Conservation (phyloP, 2,797 vertebrate species). For the Streptopelia turtur region DNA sequence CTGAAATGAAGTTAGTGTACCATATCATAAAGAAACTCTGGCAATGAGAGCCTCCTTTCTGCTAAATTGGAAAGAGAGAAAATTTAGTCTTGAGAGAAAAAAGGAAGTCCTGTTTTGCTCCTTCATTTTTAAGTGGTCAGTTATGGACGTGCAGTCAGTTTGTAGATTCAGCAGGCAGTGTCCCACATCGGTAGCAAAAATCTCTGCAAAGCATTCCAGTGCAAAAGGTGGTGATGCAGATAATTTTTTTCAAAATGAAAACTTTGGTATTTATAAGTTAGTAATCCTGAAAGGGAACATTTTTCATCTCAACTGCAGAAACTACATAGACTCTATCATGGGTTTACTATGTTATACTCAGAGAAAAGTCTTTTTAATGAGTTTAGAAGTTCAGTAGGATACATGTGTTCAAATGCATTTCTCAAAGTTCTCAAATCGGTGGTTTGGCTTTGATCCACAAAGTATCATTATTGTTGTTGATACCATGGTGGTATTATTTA, state of each 20-base stretch:
- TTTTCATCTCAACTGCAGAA: background rate
- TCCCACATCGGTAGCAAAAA: background rate
- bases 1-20: background rate
- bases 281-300: background rate
- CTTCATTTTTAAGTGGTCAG: background rate
- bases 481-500: conserved; percentile 33
- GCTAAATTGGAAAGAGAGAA: background rate
- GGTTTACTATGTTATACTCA: background rate
- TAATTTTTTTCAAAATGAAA: background rate
- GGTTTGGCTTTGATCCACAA: background rate
- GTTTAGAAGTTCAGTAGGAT: background rate
- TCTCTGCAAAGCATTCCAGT: background rate
- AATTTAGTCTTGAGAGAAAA: background rate
- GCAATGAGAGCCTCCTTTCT: background rate
- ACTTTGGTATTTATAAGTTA: background rate
- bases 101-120: background rate
- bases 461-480: background rate
- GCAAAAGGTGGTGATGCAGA: background rate
- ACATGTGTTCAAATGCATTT: background rate
- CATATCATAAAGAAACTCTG: background rate
- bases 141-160: background rate
- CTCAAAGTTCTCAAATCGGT: background rate
- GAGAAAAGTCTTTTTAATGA: background rate
- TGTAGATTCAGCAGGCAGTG: background rate
- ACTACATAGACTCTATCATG: background rate